A percentile compares a stretch with the other conserved stretches of the same genome.
Evolutionary conservation across 1,140 invertebrate species (phyloP).

Genomic region (Drosophila ananassae): DNA sequence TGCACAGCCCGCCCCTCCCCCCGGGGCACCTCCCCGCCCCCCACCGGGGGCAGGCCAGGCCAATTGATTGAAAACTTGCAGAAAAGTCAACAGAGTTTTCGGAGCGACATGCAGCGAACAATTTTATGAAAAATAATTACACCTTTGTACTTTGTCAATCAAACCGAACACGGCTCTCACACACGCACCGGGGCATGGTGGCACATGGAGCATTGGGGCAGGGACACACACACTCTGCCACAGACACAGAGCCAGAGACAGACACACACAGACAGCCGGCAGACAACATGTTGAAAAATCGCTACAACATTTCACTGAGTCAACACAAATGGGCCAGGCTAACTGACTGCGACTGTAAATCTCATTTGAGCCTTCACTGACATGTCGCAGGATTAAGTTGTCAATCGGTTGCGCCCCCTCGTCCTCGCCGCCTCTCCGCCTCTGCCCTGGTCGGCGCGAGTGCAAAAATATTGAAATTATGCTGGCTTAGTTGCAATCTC

Average conservation of each 20-base stretch:
- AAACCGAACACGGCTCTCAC: slow-evolving; percentile 51
- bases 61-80: slow-evolving; percentile 80
- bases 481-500: slow-evolving; percentile 77
- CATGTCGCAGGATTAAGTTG: slow-evolving; percentile 82
- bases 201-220: too few relatives aligned
- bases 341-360: slow-evolving; percentile 66
- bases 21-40: not conserved
- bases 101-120: slow-evolving; percentile 47
- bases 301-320: slow-evolving; percentile 64
- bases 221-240: slow-evolving; percentile 2
- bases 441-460: slow-evolving; percentile 2
- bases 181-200: slow-evolving; percentile 21
- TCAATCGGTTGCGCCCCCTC: slow-evolving; percentile 52
- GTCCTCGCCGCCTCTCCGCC: not conserved
- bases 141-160: slow-evolving; percentile 82
- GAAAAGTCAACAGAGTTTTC: slow-evolving; percentile 26
- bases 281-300: slow-evolving; percentile 62
- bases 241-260: not conserved
- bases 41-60: slow-evolving; percentile 14
- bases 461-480: slow-evolving; percentile 80
- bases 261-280: slow-evolving; percentile 22
- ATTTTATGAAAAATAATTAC: slow-evolving; percentile 82
- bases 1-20: slow-evolving; percentile 24
- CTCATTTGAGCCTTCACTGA: slow-evolving; percentile 80
- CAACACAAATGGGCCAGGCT: slow-evolving; percentile 61